These are phyloP conservation scores for Intellagama lesueurii DNA, from an alignment of 2,797 vertebrate genomes.

Conservation along the genomic window DNA sequence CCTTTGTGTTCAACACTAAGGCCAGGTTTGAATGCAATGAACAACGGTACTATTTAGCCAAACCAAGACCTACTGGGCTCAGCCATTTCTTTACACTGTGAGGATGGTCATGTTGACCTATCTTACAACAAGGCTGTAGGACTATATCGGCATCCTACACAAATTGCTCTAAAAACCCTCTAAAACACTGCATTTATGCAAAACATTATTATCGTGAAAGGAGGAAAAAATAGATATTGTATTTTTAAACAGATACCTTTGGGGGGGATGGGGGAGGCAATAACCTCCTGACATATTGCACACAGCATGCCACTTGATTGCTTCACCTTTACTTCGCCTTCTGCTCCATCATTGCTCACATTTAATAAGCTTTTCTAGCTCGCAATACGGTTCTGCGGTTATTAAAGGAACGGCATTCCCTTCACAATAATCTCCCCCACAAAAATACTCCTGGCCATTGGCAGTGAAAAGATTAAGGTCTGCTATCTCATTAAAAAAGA, in stretches of 20 bases:
- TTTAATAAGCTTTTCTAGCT: conserved; percentile 23
- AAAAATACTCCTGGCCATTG: conserved; percentile 20
- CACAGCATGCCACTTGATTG: conserved; percentile 4
- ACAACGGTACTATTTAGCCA: background rate
- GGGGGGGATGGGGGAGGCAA: background rate
- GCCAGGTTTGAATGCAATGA: too few species aligned
- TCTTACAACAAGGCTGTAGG: background rate
- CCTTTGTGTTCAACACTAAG: too few species aligned
- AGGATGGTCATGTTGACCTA: background rate
- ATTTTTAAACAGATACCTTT: background rate
- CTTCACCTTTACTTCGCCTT: conserved; percentile 26
- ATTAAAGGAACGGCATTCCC: conserved; percentile 18
- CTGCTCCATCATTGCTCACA: conserved; percentile 16
- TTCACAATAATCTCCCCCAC: background rate
- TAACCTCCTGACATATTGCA: conserved; percentile 4
- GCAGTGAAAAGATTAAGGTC: conserved; percentile 33
- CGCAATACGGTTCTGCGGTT: conserved; percentile 16
- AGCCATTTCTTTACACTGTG: background rate
- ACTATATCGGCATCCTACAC: background rate
- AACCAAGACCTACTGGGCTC: too few species aligned
- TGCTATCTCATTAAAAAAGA: background rate
- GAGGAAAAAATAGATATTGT: background rate
- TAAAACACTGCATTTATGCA: background rate
- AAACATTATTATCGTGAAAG: background rate
- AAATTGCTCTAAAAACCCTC: background rate